Base-by-base conservation (phyloP, 2,113 vertebrate species). In the Phyllopteryx taeniolatus region DNA sequence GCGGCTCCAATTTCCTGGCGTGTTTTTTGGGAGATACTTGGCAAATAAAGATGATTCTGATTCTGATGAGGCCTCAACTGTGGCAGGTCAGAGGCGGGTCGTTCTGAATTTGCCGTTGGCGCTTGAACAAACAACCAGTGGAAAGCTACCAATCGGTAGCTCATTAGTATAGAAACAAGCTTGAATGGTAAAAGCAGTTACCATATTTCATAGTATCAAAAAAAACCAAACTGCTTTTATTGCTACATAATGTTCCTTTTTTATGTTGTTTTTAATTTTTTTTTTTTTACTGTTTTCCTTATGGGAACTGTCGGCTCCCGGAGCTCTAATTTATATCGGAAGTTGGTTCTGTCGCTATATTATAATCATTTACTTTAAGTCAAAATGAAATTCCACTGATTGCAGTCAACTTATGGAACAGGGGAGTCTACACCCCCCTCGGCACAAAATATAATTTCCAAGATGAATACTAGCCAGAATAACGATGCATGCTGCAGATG, bases 401-500 rank as follows among this genome's bases (percentile, higher is more conserved):
- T 61, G 33, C 59, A 61, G 33, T 54, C 8, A n/a, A 54, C 59
- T 46, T 14, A 61, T 54, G 47, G 39, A 72, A 17, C 53, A 31
- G 12, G 17, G 78, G 35, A 68, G 57, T 61, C 62, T 35, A 19
- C 59, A 43, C 22, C 47, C 53, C n/a, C n/a, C n/a, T n/a, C n/a
- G 44, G 51, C 7, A 9, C 51, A 54, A 54, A 54, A 10, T 22
- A 10, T 3, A 54, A 8, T 54, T n/a, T 22, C 8, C 53, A 22
- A 54, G 20, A 22, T n/a, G 53, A 54, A 54, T 54, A 54, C 10
- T n/a, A 47, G 46, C 4, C 15, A 53, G 19, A 53, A 53, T 53
- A 53, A 53, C 2, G 19, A 8, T 49, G 47, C 17, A 17, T 20
- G 19, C 5, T 54, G 20, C 31, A 65, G 71, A 65, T 73, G 72